phyloP scores from a whole-genome alignment of 2,888 invertebrate species.

The Lasius fuliginosus region DNA sequence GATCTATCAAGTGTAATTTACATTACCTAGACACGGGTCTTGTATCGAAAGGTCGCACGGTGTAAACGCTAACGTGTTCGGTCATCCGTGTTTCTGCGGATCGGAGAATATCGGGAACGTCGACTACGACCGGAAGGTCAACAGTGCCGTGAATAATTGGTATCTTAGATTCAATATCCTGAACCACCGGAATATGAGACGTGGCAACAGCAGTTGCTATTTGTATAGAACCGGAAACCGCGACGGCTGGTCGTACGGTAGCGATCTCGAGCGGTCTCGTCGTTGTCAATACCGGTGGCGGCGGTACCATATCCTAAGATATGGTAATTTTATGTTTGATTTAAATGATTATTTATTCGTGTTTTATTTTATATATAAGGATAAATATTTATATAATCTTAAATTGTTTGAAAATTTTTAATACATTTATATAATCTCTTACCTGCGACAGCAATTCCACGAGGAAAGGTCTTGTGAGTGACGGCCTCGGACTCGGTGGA shows the following conservation, averaged over 20 bases:
- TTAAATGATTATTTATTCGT: too few relatives aligned
- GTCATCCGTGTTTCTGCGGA: conserved; percentile 78
- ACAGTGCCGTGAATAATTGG: conserved; percentile 85
- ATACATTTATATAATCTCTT: conserved; percentile 12
- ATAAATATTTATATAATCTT: background rate
- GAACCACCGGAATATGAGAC: conserved; percentile 83
- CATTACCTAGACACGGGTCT: conserved; percentile 79
- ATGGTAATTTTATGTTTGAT: too few relatives aligned
- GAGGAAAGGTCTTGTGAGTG: conserved; percentile 81
- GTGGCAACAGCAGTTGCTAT: conserved; percentile 84
- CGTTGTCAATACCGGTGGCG: conserved; percentile 78
- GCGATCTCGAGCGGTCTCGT: conserved; percentile 79
- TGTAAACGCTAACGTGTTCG: conserved; percentile 83
- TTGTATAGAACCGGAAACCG: conserved; percentile 84
- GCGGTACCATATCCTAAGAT: conserved; percentile 85
- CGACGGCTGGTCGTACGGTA: conserved; percentile 81
- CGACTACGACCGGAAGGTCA: conserved; percentile 83
- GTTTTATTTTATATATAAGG: conserved; percentile 1
- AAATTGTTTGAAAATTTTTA: background rate
- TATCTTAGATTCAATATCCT: conserved; percentile 84
- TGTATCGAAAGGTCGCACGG: conserved; percentile 83
- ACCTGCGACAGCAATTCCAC: conserved; percentile 84
- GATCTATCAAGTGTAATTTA: conserved; percentile 9
- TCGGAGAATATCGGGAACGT: conserved; percentile 81
- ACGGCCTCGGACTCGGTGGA: conserved; percentile 80